Base-by-base conservation (phyloP, 1,140 invertebrate genomes). In the Drosophila arizonae region DNA sequence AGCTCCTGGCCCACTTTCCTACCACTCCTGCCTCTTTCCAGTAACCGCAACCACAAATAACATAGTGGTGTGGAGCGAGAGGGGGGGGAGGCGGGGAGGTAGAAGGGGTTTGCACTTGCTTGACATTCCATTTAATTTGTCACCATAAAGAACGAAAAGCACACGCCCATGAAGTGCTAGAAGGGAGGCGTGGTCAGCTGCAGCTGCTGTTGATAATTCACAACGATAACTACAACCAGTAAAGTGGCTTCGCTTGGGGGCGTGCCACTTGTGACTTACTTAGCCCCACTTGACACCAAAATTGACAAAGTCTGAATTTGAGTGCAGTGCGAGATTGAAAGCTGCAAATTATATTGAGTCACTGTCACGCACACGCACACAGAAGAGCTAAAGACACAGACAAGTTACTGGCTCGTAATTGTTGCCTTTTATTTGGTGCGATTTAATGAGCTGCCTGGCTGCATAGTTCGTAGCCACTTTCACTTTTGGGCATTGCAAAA, bases 341-440 rank as follows among this genome's bases (percentile, higher is more conserved):
- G 77, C 51, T 85, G 71, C 21, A 13, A 70, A 73, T 66, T 61
- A 64, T 76, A 64, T 62, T 57, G 62, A 69, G 74, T 61, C 48
- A 69, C 63, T 43, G 73, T 39, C 54, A 76, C 70, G 5, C 52
- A 67, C 70, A 41, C 45, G 24, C 48, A 21, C 21, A 24, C 28
- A 76, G 62, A 79, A 36, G 48, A 48, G 41, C 45, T 41, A 33
- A 45, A 65, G 45, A 33, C 36, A 41, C n/a, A 41, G 41, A 11
- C 70, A 73, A 58, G 55, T 48, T 24, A 24, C n/a, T 26, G 39
- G 33, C 51, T 41, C 50, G 68, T 79, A 81, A 76, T 81, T 81
- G 78, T 74, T 70, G 78, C 55, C 67, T 64, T 77, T 86, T 86
- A 86, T 86, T 86, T 67, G 79, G 72, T 86, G 82, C 76, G 87